Evolutionary conservation across 2,113 vertebrate genomes (phyloP).

Genomic region (Labrus mixtus): DNA sequence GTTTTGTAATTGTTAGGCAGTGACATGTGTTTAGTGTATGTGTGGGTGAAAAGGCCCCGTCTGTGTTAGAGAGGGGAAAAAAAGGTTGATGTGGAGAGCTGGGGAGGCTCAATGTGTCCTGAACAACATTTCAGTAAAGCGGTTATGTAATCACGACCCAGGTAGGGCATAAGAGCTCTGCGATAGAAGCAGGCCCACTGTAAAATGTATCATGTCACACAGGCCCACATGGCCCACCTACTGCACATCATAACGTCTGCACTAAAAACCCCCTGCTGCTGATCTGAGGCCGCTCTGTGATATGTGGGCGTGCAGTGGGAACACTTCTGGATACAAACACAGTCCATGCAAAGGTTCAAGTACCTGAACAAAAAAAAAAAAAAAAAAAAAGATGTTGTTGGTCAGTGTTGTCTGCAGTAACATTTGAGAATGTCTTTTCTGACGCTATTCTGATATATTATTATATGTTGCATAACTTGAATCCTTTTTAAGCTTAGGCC

Average conservation of each 20-base stretch:
- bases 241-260: constrained; percentile 29
- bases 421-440: constrained; percentile 13
- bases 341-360: not conserved
- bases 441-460: constrained; percentile 11
- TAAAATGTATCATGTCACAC: constrained; percentile 49
- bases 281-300: not conserved
- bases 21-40: not conserved
- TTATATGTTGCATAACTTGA: not conserved
- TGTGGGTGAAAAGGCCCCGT: not conserved
- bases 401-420: not conserved
- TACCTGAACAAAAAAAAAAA: constrained; percentile 10
- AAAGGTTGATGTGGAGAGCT: constrained; percentile 24
- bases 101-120: constrained; percentile 28
- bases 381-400: not conserved
- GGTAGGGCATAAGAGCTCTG: constrained; percentile 31
- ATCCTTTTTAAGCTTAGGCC: not conserved
- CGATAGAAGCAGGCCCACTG: constrained; percentile 16
- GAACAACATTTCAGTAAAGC: constrained; percentile 44
- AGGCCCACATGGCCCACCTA: constrained; percentile 32
- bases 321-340: constrained; percentile 23
- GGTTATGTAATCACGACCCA: constrained; percentile 63
- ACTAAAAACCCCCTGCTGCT: constrained; percentile 4
- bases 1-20: constrained; percentile 4
- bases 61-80: constrained; percentile 2
- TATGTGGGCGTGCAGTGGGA: constrained; percentile 27